Conservation (phyloP, 2,888 invertebrate species). For the Lasioglossum leucozonium region DNA sequence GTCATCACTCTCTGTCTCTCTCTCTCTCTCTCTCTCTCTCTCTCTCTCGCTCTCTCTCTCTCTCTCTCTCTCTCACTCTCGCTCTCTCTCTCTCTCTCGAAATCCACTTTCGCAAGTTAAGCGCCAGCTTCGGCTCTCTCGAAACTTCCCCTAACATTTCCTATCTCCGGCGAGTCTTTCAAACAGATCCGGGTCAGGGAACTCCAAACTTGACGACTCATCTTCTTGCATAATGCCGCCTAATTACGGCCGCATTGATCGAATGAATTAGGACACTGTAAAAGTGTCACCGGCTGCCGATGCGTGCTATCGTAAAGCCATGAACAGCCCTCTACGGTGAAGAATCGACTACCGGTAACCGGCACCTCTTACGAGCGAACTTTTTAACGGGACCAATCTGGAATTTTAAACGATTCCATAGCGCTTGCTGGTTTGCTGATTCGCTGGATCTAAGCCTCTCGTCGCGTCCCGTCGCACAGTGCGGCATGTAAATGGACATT, state of each 20-base stretch:
- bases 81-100: slow-evolving; percentile 26
- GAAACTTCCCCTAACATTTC: slow-evolving; percentile 38
- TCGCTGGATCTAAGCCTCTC: too few relatives aligned
- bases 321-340: slow-evolving; percentile 15
- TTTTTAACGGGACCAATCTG: slow-evolving; percentile 62
- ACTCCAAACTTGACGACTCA: slow-evolving; percentile 53
- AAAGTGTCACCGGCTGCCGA: slow-evolving; percentile 57
- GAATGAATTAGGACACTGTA: slow-evolving; percentile 63
- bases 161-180: slow-evolving; percentile 32
- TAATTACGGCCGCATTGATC: slow-evolving; percentile 60
- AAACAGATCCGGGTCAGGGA: slow-evolving; percentile 32
- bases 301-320: slow-evolving; percentile 31
- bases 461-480: too few relatives aligned
- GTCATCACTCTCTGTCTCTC: slow-evolving; percentile 19
- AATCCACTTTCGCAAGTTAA: slow-evolving; percentile 47
- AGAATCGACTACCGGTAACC: slow-evolving; percentile 29
- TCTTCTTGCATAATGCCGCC: slow-evolving; percentile 54
- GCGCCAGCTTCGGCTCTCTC: slow-evolving; percentile 9
- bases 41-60: slow-evolving; percentile 4
- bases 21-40: slow-evolving; percentile 17
- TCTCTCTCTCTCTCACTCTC: too few relatives aligned
- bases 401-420: slow-evolving; percentile 65
- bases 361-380: slow-evolving; percentile 58
- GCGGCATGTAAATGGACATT: too few relatives aligned
- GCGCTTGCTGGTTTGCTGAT: background rate